A percentile compares a stretch with the other conserved stretches of the same genome.
These are phyloP conservation scores for Micropoecilia bifurca DNA, from an alignment of 2,797 vertebrate genomes.

Conservation along the genomic window DNA sequence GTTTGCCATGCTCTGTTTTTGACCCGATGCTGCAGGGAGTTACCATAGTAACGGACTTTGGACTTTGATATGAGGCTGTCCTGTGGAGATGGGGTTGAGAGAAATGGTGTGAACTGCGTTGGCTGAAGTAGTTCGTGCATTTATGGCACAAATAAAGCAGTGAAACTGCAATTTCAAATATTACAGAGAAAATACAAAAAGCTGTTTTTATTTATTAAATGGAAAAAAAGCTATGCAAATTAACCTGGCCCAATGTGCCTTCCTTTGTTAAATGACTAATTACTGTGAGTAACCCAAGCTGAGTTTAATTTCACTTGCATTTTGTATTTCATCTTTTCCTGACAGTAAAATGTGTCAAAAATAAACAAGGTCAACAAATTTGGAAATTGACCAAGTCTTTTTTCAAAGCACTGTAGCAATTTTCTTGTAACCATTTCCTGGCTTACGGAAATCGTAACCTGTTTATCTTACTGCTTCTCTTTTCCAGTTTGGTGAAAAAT, in stretches of 20 bases:
- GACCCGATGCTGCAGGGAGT: conserved; percentile 92
- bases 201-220: not conserved
- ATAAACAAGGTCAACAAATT: not conserved
- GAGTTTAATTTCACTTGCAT: not conserved
- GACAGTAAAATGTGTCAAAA: not conserved
- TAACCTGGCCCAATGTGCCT: not conserved
- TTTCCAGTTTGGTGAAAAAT: not conserved
- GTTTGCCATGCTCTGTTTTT: conserved; percentile 95
- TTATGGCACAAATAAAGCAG: not conserved
- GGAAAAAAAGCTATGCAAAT: not conserved
- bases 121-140: not conserved
- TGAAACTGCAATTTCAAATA: not conserved
- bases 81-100: conserved; percentile 65
- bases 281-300: not conserved
- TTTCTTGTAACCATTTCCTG: not conserved
- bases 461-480: not conserved
- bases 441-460: not conserved
- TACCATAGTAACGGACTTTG: conserved; percentile 89
- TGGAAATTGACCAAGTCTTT: not conserved
- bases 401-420: not conserved
- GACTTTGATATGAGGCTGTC: conserved; percentile 86
- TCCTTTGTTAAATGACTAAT: not conserved
- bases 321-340: not conserved
- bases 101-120: conserved; percentile 11
- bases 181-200: not conserved